Evolutionary conservation across 2,797 vertebrate species (phyloP), one percentile per base, ranked within the genome.

Genomic region (Siniperca scherzeri): DNA sequence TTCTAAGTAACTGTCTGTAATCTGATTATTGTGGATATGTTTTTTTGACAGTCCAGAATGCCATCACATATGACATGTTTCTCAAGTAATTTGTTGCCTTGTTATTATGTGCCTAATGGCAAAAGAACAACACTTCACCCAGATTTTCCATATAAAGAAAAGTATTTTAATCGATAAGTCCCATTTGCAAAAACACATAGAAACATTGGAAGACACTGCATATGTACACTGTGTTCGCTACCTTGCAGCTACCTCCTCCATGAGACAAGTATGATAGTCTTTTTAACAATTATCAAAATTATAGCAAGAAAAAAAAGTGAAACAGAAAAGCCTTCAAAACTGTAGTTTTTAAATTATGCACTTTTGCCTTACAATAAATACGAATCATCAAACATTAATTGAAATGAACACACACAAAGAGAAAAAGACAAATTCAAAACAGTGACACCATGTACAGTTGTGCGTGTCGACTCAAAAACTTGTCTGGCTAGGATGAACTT

Each of bases 361-460:
- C 83, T 84, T 93, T 89, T 91, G 89, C 78, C 53, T 93, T 89
- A 95, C 92, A 96, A 96, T 96, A 96, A 96, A 96, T 96, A 96
- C 77, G 74, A 93, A 89, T 93, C 81, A 88, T 91, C 90, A 89
- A 90, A 95, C 93, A 93, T 88, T 89, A 90, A 90, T 80, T 85
- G 77, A 95, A 92, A 92, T 90, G 86, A 94, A 91, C 88, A 92
- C 87, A 91, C 85, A 94, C 85, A 89, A 77, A 91, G 87, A 90
- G 74, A 86, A 77, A 89, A 82, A 79, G 85, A 93, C 77, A 87
- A 87, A 89, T 88, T 87, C 82, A 88, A 84, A 90, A 93, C 90
- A 85, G 91, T 91, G 93, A 94, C 90, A 92, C 83, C 84, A 77
- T 91, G 86, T 90, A 93, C 91, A 88, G 70, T 90, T 93, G 93